Evolutionary conservation across 2,888 invertebrate genomes (phyloP).

Genomic region (Watsonalla binaria): DNA sequence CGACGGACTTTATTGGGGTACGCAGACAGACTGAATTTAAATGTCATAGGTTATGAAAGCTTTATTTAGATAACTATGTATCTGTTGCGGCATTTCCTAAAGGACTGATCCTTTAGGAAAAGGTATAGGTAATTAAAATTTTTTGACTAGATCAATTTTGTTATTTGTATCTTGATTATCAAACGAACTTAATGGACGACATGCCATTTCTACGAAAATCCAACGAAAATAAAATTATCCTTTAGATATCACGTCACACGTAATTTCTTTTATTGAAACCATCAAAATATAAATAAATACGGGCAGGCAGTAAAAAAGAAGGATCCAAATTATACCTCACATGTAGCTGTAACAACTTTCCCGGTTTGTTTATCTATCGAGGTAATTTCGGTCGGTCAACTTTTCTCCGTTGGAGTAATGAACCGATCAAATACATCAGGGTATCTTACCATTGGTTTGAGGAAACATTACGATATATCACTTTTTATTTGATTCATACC

Average conservation of each 20-base stretch:
- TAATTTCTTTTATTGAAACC: neutral
- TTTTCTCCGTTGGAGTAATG: slow-evolving; percentile 21
- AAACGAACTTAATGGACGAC: neutral
- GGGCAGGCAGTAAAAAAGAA: slow-evolving; percentile 14
- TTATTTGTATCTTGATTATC: no score
- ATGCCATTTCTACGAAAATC: neutral
- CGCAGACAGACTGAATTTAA: neutral
- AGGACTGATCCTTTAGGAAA: no score
- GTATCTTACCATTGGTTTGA: neutral
- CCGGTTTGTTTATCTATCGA: slow-evolving; percentile 23
- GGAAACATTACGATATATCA: no score
- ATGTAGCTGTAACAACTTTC: slow-evolving; percentile 12
- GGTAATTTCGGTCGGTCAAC: slow-evolving; percentile 32
- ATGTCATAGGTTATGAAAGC: neutral
- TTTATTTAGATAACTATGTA: no score
- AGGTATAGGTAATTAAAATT: no score
- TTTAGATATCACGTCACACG: neutral
- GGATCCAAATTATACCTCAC: slow-evolving; percentile 17
- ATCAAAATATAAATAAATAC: neutral
- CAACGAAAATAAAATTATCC: neutral
- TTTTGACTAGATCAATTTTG: no score
- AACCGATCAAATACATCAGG: slow-evolving; percentile 15
- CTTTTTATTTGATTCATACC: neutral
- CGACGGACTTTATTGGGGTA: neutral
- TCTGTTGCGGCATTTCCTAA: no score